Evolutionary conservation across 2,113 vertebrate species (phyloP).

Genomic region (Cynocephalus volans): DNA sequence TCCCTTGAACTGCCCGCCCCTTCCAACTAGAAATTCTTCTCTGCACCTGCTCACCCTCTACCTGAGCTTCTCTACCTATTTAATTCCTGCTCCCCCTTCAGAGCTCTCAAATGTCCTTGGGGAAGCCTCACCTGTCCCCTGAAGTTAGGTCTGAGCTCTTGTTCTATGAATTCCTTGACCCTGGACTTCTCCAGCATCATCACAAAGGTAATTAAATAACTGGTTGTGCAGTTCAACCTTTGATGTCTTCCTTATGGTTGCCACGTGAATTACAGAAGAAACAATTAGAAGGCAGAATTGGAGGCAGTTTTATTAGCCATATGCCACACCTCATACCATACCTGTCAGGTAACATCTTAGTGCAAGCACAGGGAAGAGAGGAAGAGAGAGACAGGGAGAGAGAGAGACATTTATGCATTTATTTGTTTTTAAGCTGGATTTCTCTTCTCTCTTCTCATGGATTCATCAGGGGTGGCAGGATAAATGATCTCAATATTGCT

Average conservation of each 20-base stretch:
- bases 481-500: not conserved
- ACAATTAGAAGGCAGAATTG: not conserved
- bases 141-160: not conserved
- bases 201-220: constrained; percentile 54
- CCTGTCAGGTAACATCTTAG: not conserved
- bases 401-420: not conserved
- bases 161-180: constrained; percentile 14
- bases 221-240: constrained; percentile 35
- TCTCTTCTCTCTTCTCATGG: not conserved
- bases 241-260: not conserved
- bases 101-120: not conserved
- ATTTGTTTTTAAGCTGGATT: constrained; percentile 12
- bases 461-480: not conserved
- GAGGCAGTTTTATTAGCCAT: constrained; percentile 27
- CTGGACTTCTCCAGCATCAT: constrained; percentile 19
- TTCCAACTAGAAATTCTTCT: not conserved
- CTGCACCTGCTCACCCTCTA: not conserved
- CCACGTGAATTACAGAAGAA: not conserved
- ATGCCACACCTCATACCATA: not conserved
- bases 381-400: not conserved
- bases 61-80: not conserved
- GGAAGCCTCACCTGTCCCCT: not conserved
- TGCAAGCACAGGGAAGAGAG: not conserved
- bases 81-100: not conserved
- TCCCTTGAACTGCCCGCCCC: rapidly evolving